These are phyloP conservation scores for Globicephala melas DNA, from an alignment of 2,113 vertebrate species.

Conservation along the genomic window DNA sequence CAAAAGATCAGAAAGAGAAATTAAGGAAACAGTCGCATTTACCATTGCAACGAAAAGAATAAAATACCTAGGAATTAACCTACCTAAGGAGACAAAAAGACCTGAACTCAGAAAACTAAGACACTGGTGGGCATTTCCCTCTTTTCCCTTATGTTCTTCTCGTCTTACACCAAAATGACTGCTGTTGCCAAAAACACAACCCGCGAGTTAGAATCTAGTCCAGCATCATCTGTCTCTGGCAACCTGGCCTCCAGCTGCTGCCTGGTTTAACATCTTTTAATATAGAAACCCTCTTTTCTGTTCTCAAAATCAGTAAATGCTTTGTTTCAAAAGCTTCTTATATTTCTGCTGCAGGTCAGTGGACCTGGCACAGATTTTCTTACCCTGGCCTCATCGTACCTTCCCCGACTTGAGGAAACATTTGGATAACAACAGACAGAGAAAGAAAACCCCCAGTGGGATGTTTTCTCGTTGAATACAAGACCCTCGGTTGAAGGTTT, in stretches of 20 bases:
- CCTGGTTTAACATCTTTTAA: constrained; percentile 63
- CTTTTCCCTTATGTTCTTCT: neutral
- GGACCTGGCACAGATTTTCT: constrained; percentile 79
- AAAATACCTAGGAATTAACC: too few relatives aligned
- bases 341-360: constrained; percentile 47
- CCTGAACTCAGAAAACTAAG: too few relatives aligned
- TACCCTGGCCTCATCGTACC: constrained; percentile 10
- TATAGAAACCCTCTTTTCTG: constrained; percentile 70
- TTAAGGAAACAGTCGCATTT: too few relatives aligned
- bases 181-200: constrained; percentile 47
- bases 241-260: constrained; percentile 63
- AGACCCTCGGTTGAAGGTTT: neutral
- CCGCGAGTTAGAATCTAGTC: neutral
- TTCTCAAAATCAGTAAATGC: constrained; percentile 76
- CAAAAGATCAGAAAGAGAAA: too few relatives aligned
- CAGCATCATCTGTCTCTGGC: constrained; percentile 50
- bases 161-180: constrained; percentile 63
- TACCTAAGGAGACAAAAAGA: too few relatives aligned
- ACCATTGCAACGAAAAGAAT: too few relatives aligned
- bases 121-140: constrained; percentile 12
- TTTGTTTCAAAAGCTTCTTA: constrained; percentile 58
- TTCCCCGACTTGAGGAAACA: neutral
- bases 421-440: neutral
- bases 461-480: neutral
- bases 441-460: neutral